These are phyloP conservation scores for Ptilorrhoa leucosticta DNA, from an alignment of 2,113 vertebrate species.

Conservation along the genomic window DNA sequence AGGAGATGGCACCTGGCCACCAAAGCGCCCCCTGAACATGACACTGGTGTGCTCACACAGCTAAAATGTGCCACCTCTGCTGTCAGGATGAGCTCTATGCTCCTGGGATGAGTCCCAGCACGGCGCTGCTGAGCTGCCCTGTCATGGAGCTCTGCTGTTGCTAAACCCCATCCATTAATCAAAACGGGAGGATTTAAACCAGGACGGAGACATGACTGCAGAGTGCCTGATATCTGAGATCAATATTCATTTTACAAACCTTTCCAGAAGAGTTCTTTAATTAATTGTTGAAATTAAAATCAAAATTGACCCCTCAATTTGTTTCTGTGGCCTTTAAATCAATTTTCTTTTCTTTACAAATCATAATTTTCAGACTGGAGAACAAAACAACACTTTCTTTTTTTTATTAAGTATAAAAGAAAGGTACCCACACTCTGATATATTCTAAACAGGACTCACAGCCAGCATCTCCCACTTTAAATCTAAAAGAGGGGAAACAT, in stretches of 20 bases:
- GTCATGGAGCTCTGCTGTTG: not conserved
- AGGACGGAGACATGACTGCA: conserved; percentile 31
- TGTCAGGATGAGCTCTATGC: not conserved
- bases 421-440: not conserved
- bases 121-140: not conserved
- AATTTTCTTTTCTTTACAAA: conserved; percentile 32
- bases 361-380: not conserved
- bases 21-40: fast-evolving
- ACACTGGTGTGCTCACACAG: fast-evolving
- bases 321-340: conserved; percentile 21
- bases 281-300: conserved; percentile 61
- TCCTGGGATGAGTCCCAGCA: not conserved
- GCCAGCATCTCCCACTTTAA: not conserved
- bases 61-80: not conserved
- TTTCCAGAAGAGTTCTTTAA: conserved; percentile 56
- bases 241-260: conserved; percentile 58
- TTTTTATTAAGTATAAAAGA: not conserved
- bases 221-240: conserved; percentile 17
- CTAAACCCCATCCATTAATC: conserved; percentile 34
- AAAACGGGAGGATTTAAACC: not conserved
- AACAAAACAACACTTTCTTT: not conserved
- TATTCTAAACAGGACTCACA: not conserved
- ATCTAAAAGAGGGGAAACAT: not conserved
- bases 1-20: not conserved
- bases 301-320: conserved; percentile 47